These are phyloP conservation scores for Quadriops clusia DNA, from an alignment of 2,888 invertebrate genomes.

Conservation along the genomic window DNA sequence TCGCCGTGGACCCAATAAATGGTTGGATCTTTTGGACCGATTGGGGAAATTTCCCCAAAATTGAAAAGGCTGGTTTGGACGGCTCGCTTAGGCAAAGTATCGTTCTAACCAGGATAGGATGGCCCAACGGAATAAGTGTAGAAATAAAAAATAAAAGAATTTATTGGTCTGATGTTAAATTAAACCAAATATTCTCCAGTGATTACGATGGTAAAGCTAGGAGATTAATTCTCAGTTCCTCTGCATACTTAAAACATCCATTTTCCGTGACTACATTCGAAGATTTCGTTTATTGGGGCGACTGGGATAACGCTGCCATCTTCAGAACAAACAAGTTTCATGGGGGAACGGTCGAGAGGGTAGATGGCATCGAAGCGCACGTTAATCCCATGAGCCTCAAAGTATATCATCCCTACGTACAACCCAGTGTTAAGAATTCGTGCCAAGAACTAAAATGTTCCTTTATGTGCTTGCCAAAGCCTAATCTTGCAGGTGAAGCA, in stretches of 20 bases:
- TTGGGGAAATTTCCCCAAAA: conserved; percentile 72
- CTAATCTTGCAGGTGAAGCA: too few relatives aligned
- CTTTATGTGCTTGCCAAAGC: too few relatives aligned
- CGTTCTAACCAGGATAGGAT: conserved; percentile 50
- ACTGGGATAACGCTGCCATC: conserved; percentile 82
- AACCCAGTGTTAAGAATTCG: too few relatives aligned
- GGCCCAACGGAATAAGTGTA: conserved; percentile 76
- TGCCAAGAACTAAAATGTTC: too few relatives aligned
- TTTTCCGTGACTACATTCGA: conserved; percentile 82
- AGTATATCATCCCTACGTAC: too few relatives aligned
- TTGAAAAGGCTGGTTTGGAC: conserved; percentile 67
- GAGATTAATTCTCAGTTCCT: conserved; percentile 52
- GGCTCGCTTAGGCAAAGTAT: conserved; percentile 43
- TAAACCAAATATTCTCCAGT: conserved; percentile 77
- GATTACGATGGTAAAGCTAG: conserved; percentile 68
- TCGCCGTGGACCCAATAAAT: conserved; percentile 67
- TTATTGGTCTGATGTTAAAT: conserved; percentile 79
- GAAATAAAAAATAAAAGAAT: conserved; percentile 62
- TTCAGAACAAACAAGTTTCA: conserved; percentile 81
- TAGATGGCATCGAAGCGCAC: too few relatives aligned
- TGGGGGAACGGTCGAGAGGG: too few relatives aligned
- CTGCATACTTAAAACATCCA: conserved; percentile 71
- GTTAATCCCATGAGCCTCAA: too few relatives aligned
- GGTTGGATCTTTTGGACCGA: conserved; percentile 81
- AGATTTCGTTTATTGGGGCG: conserved; percentile 85